Evolutionary conservation across 2,113 vertebrate genomes (phyloP).

Genomic region (Diphyllodes magnificus): DNA sequence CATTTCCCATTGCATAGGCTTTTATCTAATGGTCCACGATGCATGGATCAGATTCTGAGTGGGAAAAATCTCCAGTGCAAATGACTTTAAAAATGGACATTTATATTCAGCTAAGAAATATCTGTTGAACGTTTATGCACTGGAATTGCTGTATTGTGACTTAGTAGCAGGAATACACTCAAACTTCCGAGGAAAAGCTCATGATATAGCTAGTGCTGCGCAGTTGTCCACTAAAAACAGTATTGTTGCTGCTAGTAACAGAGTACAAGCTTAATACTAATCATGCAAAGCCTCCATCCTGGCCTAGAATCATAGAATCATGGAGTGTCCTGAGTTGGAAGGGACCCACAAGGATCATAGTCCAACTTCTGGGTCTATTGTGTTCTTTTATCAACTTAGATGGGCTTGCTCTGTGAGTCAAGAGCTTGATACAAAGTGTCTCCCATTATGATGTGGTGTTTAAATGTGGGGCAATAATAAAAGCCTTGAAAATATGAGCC

Average conservation of each 20-base stretch:
- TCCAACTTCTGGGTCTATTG: neutral
- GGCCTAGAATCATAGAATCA: neutral
- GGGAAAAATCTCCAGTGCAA: neutral
- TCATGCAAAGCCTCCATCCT: neutral
- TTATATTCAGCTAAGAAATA: neutral
- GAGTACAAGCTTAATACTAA: neutral
- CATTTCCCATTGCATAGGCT: neutral
- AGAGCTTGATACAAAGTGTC: neutral
- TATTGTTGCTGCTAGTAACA: neutral
- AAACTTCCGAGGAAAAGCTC: neutral
- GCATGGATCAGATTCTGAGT: neutral
- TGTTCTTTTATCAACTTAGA: neutral
- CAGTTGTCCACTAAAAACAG: neutral
- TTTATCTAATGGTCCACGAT: neutral
- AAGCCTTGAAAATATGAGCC: neutral
- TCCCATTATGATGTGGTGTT: neutral
- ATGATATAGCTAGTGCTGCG: fast-evolving
- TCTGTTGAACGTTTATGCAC: neutral
- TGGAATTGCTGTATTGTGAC: neutral
- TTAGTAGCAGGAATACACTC: neutral
- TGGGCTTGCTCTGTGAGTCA: neutral
- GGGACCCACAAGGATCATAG: neutral
- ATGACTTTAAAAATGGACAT: neutral
- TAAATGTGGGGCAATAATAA: neutral
- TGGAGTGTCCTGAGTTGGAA: neutral